Evolutionary conservation across 2,797 vertebrate genomes (phyloP).

Genomic region (Thalassophryne amazonica): DNA sequence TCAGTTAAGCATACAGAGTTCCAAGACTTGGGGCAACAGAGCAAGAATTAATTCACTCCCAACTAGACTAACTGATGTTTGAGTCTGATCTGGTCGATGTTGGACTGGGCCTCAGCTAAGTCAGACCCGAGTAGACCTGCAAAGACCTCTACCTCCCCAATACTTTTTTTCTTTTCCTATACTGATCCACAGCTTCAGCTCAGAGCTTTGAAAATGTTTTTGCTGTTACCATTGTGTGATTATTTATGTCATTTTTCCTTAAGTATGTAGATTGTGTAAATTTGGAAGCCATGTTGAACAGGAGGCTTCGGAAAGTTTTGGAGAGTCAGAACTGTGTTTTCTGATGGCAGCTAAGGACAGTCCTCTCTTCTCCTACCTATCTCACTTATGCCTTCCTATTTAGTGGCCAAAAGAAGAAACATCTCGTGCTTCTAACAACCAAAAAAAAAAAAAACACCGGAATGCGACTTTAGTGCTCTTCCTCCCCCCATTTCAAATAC

Average conservation of each 20-base stretch:
- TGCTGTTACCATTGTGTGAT: slow-evolving; percentile 19
- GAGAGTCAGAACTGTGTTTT: not conserved
- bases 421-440: slow-evolving; percentile 12
- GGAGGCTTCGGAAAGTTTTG: slow-evolving; percentile 7
- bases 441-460: slow-evolving; percentile 18
- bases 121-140: too few species aligned
- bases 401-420: not conserved
- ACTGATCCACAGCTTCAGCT: not conserved
- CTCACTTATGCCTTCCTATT: slow-evolving; percentile 13
- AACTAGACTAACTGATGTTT: too few species aligned
- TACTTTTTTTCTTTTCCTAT: not conserved
- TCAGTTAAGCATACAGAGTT: too few species aligned
- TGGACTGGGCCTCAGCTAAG: too few species aligned
- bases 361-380: not conserved
- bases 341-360: slow-evolving; percentile 9
- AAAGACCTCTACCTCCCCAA: slow-evolving; percentile 5
- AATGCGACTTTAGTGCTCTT: not conserved
- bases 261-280: not conserved
- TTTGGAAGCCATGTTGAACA: slow-evolving; percentile 32
- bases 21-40: too few species aligned
- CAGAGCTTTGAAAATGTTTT: slow-evolving; percentile 34
- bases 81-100: too few species aligned
- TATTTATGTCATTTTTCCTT: slow-evolving; percentile 65
- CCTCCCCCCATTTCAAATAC: not conserved
- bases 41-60: too few species aligned